Conservation (phyloP, 2,888 invertebrate species). For the Cantharis nigra region DNA sequence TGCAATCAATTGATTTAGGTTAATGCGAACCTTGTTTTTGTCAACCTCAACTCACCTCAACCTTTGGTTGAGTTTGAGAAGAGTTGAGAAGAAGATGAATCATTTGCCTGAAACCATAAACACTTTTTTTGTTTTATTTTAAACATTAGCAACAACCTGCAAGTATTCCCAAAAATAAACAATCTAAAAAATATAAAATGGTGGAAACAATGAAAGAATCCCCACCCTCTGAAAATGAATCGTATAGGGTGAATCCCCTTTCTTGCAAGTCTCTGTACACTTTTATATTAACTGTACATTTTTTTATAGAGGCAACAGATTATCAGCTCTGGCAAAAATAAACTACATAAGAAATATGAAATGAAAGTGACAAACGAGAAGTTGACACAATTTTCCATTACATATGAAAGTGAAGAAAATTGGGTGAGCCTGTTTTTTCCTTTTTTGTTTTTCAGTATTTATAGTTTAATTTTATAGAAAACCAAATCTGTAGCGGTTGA, state of each 20-base stretch:
- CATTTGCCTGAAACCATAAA: no score
- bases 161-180: accelerated
- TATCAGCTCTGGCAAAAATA: not conserved
- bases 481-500: not conserved
- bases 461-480: not conserved
- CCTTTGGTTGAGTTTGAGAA: no score
- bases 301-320: not conserved
- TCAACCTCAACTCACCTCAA: no score
- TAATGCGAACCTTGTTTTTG: no score
- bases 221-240: not conserved
- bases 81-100: no score
- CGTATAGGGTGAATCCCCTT: not conserved
- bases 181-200: not conserved
- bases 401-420: not conserved
- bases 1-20: no score
- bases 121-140: not conserved
- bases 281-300: not conserved
- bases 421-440: not conserved
- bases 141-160: not conserved
- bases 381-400: not conserved
- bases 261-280: no score
- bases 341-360: not conserved
- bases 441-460: not conserved
- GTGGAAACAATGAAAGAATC: not conserved
- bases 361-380: not conserved